Conservation (phyloP, 53 echinoderm and acorn worm species). For the Antedon mediterranea region DNA sequence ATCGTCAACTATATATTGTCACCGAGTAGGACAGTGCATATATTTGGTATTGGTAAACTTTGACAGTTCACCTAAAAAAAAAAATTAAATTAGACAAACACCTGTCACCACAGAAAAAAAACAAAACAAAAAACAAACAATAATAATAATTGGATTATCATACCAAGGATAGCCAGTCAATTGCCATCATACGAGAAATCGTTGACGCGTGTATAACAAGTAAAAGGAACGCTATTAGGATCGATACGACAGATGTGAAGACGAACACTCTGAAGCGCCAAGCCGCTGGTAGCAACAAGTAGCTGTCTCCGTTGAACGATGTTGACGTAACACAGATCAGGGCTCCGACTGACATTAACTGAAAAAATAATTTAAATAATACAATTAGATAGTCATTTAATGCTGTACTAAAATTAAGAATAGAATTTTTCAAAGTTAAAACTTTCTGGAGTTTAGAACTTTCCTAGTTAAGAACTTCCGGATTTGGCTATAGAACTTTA, state of each 20-base stretch:
- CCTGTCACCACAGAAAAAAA: too few species aligned
- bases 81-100: too few species aligned
- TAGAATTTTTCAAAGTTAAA: too few species aligned
- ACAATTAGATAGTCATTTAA: background rate
- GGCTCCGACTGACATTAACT: constrained; percentile 27
- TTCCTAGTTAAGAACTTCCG: too few species aligned
- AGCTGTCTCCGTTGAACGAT: constrained; percentile 15
- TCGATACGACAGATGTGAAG: constrained; percentile 37
- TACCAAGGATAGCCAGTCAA: constrained; percentile 40
- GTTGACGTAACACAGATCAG: constrained; percentile 31
- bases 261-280: constrained; percentile 40
- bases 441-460: too few species aligned
- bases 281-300: constrained; percentile 20
- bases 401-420: too few species aligned
- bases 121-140: too few species aligned
- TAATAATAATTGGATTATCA: background rate
- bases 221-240: constrained; percentile 15
- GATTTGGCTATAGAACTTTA: too few species aligned
- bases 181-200: constrained; percentile 11
- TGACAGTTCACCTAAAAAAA: too few species aligned
- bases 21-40: too few species aligned
- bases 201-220: constrained; percentile 24
- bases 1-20: too few species aligned
- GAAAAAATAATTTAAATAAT: background rate
- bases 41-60: too few species aligned